These are phyloP conservation scores for Todus mexicanus DNA, from an alignment of 2,797 vertebrate genomes.

Conservation along the genomic window DNA sequence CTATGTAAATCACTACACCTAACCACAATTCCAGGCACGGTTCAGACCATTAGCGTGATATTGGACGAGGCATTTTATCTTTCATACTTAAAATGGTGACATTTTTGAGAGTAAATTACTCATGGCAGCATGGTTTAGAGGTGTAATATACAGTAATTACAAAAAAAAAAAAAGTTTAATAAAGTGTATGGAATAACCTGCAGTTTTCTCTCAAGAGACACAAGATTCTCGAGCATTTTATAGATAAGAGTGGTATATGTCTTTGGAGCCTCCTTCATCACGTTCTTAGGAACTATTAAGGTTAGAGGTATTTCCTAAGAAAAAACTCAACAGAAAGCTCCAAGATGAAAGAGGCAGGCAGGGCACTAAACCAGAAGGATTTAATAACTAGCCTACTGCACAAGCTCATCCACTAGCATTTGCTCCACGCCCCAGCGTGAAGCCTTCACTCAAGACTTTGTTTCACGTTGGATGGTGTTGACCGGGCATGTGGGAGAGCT, in stretches of 20 bases:
- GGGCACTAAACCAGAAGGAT: background rate
- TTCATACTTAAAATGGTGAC: background rate
- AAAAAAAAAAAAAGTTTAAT: background rate
- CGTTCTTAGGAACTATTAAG: background rate
- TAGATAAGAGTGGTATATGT: background rate
- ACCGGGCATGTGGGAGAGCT: background rate
- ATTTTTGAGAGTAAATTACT: background rate
- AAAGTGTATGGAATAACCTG: background rate
- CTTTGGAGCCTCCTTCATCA: background rate
- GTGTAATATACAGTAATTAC: background rate
- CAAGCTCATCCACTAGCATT: background rate
- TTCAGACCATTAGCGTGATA: background rate
- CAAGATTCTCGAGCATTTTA: background rate
- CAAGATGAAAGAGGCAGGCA: background rate
- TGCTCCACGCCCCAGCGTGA: background rate
- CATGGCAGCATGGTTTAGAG: background rate
- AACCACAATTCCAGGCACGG: background rate
- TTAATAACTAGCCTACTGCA: background rate
- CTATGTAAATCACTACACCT: background rate
- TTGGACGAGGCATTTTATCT: background rate
- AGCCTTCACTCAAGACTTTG: background rate
- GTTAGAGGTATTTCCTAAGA: background rate
- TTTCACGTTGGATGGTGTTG: accelerated
- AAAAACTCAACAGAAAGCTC: background rate
- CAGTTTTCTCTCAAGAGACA: background rate